Evolutionary conservation across 2,797 vertebrate genomes (phyloP), one percentile per base, ranked within the genome.

Genomic region (Enteromius argenteus): DNA sequence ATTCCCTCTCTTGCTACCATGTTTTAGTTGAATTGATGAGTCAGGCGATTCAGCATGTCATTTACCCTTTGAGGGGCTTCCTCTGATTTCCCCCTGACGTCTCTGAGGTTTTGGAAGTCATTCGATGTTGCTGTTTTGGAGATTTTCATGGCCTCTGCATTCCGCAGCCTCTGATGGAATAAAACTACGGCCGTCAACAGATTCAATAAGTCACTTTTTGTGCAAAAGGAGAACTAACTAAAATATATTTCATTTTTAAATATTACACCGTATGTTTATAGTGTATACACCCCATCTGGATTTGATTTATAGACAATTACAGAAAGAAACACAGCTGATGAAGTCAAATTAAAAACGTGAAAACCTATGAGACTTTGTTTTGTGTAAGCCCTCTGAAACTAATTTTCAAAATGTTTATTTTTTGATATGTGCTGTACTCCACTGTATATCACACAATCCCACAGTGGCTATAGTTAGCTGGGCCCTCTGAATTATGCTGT

Each of bases 1-100:
- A 51, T 81, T 84, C 84, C 86, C 80, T 76, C 73, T 80, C 66
- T 42, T 37, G 53, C 79, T 72, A 73, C 32, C 51, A 42, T 44
- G 71, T 53, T 77, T 85, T 66, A 72, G 79, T 79, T 87, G 27
- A 58, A 58, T 53, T 35, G 66, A 79, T 89, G 86, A 87, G 46
- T 85, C 82, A 83, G 75, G 78, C 10, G 15, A 17, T 73, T 56
- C 35, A 13, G 23, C 51, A 13, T 76, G 42, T 42, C 69, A 35
- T 42, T 56, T 21, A 27, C 44, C 79, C 68, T 85, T 62, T 27
- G n/a, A 74, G 71, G 58, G 46, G 80, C 56, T 85, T 51, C 51
- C 30, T 53, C 30, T 85, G 85, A 76, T 69, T 81, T 75, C 71
- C 64, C 68, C 85, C 49, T n/a, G 49, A 66, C 11, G 13, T 86